Percentiles rank a stretch among this genome's conserved stretches.
Conservation (phyloP, 2,797 vertebrate species). For the Prionace glauca region DNA sequence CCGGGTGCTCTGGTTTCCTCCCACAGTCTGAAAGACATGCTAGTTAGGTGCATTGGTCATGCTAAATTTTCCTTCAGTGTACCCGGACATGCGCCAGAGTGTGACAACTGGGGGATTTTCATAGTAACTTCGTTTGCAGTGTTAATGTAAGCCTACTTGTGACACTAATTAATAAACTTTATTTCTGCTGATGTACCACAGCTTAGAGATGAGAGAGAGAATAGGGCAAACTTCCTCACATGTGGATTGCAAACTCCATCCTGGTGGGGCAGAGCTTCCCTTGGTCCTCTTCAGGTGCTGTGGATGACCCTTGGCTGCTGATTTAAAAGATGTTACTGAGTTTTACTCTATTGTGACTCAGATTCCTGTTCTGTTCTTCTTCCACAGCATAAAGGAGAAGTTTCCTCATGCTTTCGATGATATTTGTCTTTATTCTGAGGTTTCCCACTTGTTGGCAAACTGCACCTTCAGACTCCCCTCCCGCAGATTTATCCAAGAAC, state of each 20-base stretch:
- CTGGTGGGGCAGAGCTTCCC: neutral
- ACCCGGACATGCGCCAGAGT: no score
- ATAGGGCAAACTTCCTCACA: neutral
- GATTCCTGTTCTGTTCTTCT: neutral
- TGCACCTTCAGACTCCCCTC: conserved; percentile 91
- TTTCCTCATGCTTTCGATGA: conserved; percentile 96
- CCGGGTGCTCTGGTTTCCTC: no score
- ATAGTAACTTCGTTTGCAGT: no score
- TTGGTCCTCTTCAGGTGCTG: neutral
- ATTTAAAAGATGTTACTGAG: neutral
- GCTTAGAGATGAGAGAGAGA: neutral
- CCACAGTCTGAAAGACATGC: no score
- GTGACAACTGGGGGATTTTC: no score
- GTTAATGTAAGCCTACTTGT: no score
- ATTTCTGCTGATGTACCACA: neutral
- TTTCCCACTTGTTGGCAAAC: conserved; percentile 85
- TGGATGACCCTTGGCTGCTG: neutral
- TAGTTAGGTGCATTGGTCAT: no score
- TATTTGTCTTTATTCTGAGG: conserved; percentile 97
- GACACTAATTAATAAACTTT: no score
- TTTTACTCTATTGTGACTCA: neutral
- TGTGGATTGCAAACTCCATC: neutral
- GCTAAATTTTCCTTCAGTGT: no score
- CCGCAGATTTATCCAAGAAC: conserved; percentile 93
- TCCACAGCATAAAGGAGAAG: conserved; percentile 90